Evolutionary conservation across 2,113 vertebrate species (phyloP), one percentile per base, ranked within the genome.

Genomic region (Oxyura jamaicensis): DNA sequence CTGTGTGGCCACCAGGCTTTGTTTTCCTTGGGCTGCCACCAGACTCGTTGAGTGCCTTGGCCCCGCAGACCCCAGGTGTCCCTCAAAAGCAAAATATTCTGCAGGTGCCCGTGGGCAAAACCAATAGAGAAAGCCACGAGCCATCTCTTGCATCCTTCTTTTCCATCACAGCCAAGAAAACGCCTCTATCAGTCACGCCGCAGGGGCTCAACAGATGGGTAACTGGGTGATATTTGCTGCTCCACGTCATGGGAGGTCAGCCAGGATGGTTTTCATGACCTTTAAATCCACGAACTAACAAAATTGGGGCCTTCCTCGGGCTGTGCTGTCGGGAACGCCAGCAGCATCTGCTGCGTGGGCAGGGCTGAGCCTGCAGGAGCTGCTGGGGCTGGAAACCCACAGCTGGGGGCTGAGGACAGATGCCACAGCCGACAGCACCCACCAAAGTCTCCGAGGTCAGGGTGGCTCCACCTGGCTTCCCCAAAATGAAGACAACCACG

Each of bases 61-160:
- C 5, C 19, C 6, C 60, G 63, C 33, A 55, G 19, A 58, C 22
- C n/a, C 23, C 56, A 9, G 31, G 13, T 28, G 25, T 33, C 48
- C 58, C 50, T 71, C 74, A 35, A 53, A 81, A 78, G 11, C n/a
- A 35, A 46, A 41, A 3, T 48, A 16, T 36, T 1, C 23, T 11
- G 46, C 46, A 93, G 28, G 3, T 7, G 52, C 7, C 26, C 20
- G 13, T 20, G 62, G 53, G 55, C 10, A 25, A n/a, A 41, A 22
- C 0, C 3, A 42, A 72, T 42, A 18, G 62, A 8, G 19, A 12
- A n/a, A 13, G 48, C 66, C 58, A 18, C 3, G 0, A 1, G 3
- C 2, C 3, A n/a, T 7, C 16, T 10, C 63, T 46, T 15, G 0
- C 39, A 48, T 58, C 46, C 21, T 14, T 48, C 6, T 55, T 66